Conservation (phyloP, 1,140 invertebrate species). For the Linepithema humile region DNA sequence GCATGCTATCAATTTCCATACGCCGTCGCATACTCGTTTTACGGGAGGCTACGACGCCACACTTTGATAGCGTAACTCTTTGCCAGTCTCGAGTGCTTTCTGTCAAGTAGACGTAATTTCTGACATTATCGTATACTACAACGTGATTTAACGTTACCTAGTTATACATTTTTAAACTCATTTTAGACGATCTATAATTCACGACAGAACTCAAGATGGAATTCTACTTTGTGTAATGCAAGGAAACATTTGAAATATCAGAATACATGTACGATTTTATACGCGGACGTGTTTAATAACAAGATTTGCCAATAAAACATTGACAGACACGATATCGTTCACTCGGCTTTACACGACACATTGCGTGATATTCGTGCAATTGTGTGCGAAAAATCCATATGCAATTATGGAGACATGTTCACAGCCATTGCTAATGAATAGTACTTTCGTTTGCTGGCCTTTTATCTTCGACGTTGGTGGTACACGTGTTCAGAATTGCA, state of each 20-base stretch:
- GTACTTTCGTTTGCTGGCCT: slow-evolving; percentile 43
- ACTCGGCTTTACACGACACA: background rate
- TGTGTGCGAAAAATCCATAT: background rate
- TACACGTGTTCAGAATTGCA: background rate
- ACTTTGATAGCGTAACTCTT: background rate
- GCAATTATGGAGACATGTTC: slow-evolving; percentile 16
- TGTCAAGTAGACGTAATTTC: background rate
- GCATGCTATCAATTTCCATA: slow-evolving; percentile 49
- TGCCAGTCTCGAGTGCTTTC: background rate
- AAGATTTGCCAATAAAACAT: background rate
- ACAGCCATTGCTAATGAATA: background rate
- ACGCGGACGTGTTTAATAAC: background rate
- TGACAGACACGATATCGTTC: background rate
- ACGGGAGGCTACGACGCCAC: slow-evolving; percentile 15
- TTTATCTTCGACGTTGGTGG: background rate
- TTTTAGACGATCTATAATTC: too few species aligned
- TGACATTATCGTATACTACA: background rate
- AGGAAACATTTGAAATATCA: too few species aligned
- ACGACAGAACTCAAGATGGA: too few species aligned
- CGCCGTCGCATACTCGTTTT: slow-evolving; percentile 1
- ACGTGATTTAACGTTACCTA: background rate
- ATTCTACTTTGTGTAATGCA: too few species aligned
- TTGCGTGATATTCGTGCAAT: background rate
- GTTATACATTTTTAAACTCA: background rate
- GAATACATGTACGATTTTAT: too few species aligned